phyloP scores from a whole-genome alignment of 2,888 invertebrate species.

The Melolontha melolontha region DNA sequence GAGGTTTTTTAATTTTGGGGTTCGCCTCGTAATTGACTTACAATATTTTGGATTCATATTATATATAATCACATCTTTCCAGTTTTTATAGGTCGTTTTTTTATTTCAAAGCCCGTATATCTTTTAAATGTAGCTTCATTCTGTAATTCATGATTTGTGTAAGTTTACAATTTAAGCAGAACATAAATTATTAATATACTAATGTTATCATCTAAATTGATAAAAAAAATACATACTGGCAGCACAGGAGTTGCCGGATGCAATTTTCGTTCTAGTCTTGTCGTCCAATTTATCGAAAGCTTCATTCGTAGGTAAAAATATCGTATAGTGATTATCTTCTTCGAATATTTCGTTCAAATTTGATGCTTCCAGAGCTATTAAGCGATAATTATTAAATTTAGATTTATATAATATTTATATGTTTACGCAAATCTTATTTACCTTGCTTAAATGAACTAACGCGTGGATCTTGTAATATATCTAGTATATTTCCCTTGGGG shows the following conservation, averaged over 20 bases:
- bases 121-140: no score
- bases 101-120: no score
- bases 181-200: no score
- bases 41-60: no score
- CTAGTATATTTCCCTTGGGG: slow-evolving; percentile 68
- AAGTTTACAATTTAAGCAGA: no score
- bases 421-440: slow-evolving; percentile 47
- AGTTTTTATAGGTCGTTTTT: no score
- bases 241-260: slow-evolving; percentile 71
- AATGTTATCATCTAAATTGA: no score
- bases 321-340: slow-evolving; percentile 70
- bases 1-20: no score
- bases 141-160: no score
- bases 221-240: slow-evolving; percentile 65
- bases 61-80: no score
- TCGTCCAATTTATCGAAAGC: slow-evolving; percentile 74
- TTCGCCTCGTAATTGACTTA: no score
- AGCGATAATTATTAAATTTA: no score
- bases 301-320: slow-evolving; percentile 76
- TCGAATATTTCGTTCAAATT: slow-evolving; percentile 69
- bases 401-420: slow-evolving; percentile 10
- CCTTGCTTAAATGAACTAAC: slow-evolving; percentile 70
- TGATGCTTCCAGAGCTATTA: slow-evolving; percentile 70
- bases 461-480: slow-evolving; percentile 70
- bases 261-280: slow-evolving; percentile 67